phyloP scores from a whole-genome alignment of 2,113 vertebrate genomes.

The Corythoichthys haematopterus region DNA sequence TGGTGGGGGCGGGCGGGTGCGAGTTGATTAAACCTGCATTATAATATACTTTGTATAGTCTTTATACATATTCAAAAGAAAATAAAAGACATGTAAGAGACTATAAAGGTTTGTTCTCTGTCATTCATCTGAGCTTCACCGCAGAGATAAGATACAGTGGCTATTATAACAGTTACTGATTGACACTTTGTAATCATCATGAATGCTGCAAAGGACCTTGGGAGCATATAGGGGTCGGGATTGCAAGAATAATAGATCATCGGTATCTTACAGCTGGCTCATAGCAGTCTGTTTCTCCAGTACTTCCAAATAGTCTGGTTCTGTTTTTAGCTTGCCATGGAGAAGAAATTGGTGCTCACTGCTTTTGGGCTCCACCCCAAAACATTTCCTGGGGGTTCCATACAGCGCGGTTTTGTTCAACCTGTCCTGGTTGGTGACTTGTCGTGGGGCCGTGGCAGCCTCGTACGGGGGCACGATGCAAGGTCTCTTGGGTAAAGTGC shows the following conservation, averaged over 20 bases:
- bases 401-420: slow-evolving; percentile 94
- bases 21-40: slow-evolving; percentile 64
- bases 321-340: slow-evolving; percentile 88
- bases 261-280: slow-evolving; percentile 86
- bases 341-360: slow-evolving; percentile 86
- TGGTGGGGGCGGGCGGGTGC: slow-evolving; percentile 63
- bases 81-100: slow-evolving; percentile 24
- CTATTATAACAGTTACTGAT: slow-evolving; percentile 53
- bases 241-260: neutral
- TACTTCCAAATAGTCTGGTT: slow-evolving; percentile 99
- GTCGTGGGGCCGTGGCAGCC: slow-evolving; percentile 76
- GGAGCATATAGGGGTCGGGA: neutral
- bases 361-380: slow-evolving; percentile 80
- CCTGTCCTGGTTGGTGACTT: slow-evolving; percentile 81
- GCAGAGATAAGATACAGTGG: slow-evolving; percentile 60
- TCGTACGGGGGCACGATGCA: slow-evolving; percentile 84
- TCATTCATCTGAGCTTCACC: slow-evolving; percentile 53
- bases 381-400: slow-evolving; percentile 93
- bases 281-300: slow-evolving; percentile 98
- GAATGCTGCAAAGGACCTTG: slow-evolving; percentile 42
- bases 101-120: slow-evolving; percentile 42
- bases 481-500: slow-evolving; percentile 96
- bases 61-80: slow-evolving; percentile 66
- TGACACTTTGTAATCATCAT: slow-evolving; percentile 34
- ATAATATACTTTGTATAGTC: slow-evolving; percentile 62